These are phyloP conservation scores for Cantharis rufa DNA, from an alignment of 2,888 invertebrate species.

Conservation along the genomic window DNA sequence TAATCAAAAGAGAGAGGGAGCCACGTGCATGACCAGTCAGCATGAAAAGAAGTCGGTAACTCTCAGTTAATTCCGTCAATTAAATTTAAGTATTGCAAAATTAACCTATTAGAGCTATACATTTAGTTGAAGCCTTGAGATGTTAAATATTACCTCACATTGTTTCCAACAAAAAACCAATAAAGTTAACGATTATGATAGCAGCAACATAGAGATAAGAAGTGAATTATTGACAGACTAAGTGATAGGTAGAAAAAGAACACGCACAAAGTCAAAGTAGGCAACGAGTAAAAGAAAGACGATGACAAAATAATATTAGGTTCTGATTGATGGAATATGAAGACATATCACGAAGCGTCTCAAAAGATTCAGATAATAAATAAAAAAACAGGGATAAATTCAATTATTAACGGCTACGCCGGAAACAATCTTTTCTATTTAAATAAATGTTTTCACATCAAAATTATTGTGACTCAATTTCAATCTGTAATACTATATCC, in stretches of 20 bases:
- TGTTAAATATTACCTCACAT: slow-evolving; percentile 19
- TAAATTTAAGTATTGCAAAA: background rate
- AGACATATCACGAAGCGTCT: slow-evolving; percentile 21
- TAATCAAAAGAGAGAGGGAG: too few species aligned
- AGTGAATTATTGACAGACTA: slow-evolving; percentile 22
- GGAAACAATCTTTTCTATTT: background rate
- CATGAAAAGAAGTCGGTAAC: background rate
- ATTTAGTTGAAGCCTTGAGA: slow-evolving; percentile 6
- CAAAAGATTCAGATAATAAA: background rate
- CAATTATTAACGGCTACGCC: background rate
- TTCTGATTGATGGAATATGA: slow-evolving; percentile 24
- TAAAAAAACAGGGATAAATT: background rate
- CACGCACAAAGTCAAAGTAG: slow-evolving; percentile 6
- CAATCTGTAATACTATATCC: background rate
- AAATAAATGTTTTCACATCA: background rate
- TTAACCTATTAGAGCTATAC: background rate
- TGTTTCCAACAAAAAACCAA: slow-evolving; percentile 24
- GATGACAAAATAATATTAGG: slow-evolving; percentile 13
- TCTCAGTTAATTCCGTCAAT: background rate
- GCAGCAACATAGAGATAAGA: slow-evolving; percentile 15
- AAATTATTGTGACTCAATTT: background rate
- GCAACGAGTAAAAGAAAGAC: slow-evolving; percentile 22
- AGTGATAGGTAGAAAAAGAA: slow-evolving; percentile 19
- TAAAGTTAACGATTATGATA: slow-evolving; percentile 22
- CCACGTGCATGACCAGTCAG: background rate